phyloP scores from a whole-genome alignment of 2,797 vertebrate genomes.

The Schizopygopsis pylzovi region DNA sequence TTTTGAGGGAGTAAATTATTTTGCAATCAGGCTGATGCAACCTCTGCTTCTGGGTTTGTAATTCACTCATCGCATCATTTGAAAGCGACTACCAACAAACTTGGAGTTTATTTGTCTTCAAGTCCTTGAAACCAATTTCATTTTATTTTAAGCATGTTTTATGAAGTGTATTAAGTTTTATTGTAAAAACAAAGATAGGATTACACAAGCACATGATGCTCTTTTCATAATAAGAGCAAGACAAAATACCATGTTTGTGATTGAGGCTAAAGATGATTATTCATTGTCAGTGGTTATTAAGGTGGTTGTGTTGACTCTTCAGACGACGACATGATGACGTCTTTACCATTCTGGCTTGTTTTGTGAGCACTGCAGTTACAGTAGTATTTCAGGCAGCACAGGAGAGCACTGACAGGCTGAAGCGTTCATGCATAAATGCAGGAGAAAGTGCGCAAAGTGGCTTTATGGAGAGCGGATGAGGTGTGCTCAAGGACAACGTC shows the following conservation, averaged over 20 bases:
- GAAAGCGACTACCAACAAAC: slow-evolving; percentile 30
- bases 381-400: slow-evolving; percentile 70
- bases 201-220: neutral
- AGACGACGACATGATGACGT: neutral
- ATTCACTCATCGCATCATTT: slow-evolving; percentile 57
- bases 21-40: slow-evolving; percentile 75
- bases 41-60: slow-evolving; percentile 66
- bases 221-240: neutral
- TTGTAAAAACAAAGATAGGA: neutral
- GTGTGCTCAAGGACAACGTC: slow-evolving; percentile 56
- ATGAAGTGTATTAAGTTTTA: neutral
- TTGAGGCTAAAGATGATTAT: neutral
- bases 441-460: slow-evolving; percentile 35
- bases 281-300: neutral
- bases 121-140: slow-evolving; percentile 28
- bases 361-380: slow-evolving; percentile 63
- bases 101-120: slow-evolving; percentile 17
- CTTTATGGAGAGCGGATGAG: slow-evolving; percentile 53
- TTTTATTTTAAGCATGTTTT: neutral
- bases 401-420: slow-evolving; percentile 67
- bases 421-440: slow-evolving; percentile 81
- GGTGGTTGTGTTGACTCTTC: slow-evolving; percentile 12
- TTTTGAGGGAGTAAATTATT: slow-evolving; percentile 53
- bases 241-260: neutral
- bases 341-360: slow-evolving; percentile 52